Base-by-base conservation (phyloP, 2,888 invertebrate genomes). In the Sminthurinus aureus region DNA sequence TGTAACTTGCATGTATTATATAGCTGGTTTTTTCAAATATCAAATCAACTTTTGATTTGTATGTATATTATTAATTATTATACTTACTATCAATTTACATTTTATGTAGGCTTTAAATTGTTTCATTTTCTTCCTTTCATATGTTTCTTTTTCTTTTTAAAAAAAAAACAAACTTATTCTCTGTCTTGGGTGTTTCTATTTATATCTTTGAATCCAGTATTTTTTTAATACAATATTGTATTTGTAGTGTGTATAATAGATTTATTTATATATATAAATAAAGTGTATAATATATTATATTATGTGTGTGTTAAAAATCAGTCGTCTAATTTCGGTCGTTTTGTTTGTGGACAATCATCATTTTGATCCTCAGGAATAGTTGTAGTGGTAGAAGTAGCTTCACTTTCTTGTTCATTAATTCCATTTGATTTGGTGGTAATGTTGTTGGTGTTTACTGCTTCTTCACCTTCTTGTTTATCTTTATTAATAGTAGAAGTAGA, bases 271-370 rank as follows among this genome's bases (percentile, higher is more conserved):
- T 58, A 58, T 38, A 38, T 38, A 38, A 38, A 38, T 38, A 38
- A 38, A 38, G 38, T 38, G 38, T 38, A 38, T 38, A 38, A 4
- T 38, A 38, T 38, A 38, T 38, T 38, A 1, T 38, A 38, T 38
- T 64, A 8, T 64, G 9, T 64, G 18, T 18, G 64, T 64, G n/a
- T 22, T 12, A 22, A 20, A 12, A 69, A 69, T 83, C 83, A 83
- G 83, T 83, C 83, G 51, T 79, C 64, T 83, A 83, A 79, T 83
- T 87, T 87, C 24, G 83, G 84, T 83, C 87, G 87, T 85, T 87
- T 87, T 50, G 85, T 26, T 24, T 84, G 84, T 79, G 87, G 22
- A 52, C 82, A 84, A 81, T 83, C 84, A 58, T 83, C 83, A 71
- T 83, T 6, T 38, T 38, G 38, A 38, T 38, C 6, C 38, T 84